phyloP scores from a whole-genome alignment of 2,888 invertebrate species.

The Meiosimyza decipiens region DNA sequence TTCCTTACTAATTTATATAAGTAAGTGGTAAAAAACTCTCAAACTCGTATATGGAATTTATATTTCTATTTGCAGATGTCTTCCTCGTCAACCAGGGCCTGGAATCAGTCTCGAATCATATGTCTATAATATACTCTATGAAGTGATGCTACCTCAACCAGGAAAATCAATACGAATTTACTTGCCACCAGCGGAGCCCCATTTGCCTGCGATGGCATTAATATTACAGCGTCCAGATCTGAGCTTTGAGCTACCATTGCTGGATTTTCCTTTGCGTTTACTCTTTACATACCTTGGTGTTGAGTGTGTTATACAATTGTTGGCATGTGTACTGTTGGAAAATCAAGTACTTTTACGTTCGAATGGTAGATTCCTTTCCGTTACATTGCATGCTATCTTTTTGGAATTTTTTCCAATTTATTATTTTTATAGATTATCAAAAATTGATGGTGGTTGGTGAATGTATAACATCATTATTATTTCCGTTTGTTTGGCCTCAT shows the following conservation, averaged over 20 bases:
- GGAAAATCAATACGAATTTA: conserved; percentile 87
- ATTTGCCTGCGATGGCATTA: conserved; percentile 74
- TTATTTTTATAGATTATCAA: conserved; percentile 81
- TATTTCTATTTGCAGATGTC: conserved; percentile 70
- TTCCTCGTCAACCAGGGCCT: conserved; percentile 80
- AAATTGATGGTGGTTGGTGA: conserved; percentile 97
- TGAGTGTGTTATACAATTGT: conserved; percentile 91
- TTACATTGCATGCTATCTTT: background rate
- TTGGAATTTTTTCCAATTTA: background rate
- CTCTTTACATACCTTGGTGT: conserved; percentile 91
- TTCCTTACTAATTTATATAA: conserved; percentile 90
- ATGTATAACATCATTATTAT: conserved; percentile 86
- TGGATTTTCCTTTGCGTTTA: conserved; percentile 91
- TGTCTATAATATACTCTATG: conserved; percentile 94
- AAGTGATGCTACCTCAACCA: conserved; percentile 89
- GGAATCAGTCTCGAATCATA: conserved; percentile 90
- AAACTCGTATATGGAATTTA: conserved; percentile 8
- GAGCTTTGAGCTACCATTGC: conserved; percentile 88
- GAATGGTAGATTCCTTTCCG: conserved; percentile 73
- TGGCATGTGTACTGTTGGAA: conserved; percentile 94
- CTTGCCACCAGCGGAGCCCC: conserved; percentile 77
- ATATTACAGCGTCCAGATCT: conserved; percentile 81
- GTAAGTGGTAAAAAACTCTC: conserved; percentile 67
- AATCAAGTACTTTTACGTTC: conserved; percentile 96
- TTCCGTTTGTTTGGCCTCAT: conserved; percentile 98